Evolutionary conservation across 2,888 invertebrate species (phyloP), one percentile per base, ranked within the genome.

Genomic region (Cheilosia scutellata): DNA sequence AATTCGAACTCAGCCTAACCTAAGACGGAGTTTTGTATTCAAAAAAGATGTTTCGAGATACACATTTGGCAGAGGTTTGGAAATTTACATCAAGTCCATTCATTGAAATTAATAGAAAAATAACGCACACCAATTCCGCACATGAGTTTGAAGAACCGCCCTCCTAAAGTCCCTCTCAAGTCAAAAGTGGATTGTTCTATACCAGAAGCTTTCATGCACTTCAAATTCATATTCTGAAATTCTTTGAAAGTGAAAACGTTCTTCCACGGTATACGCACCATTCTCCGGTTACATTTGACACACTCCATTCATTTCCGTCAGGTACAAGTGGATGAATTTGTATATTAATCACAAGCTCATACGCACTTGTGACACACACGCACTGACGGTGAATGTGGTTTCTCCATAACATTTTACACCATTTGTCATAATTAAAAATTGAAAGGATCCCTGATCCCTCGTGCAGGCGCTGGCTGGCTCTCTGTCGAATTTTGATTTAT

Each of bases 361-460:
- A 33, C 47, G 57, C 51, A 70, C 13, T 51, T 7, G 37, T 20
- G 20, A 20, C 58, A 58, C 58, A 58, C 47, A 37, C 58, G 49
- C 25, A 74, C 37, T 11, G 4, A 2, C 9, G 13, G n/a, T n/a
- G 5, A 6, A 25, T 16, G 20, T 7, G 16, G 11, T 49, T 49
- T 4, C 57, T 58, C 72, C 63, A 20, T 25, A 33, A 51, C 47
- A 63, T 65, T 76, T 65, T 76, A 76, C 76, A 65, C 70, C 75
- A 71, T 80, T 75, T 70, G 84, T 84, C 75, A 84, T 84, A 80
- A 79, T 84, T 84, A 74, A 84, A 83, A 84, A 84, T 79, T 84
- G 42, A 84, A 79, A 49, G 42, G 51, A 79, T 70, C 51, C 47
- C 65, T 33, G 72, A 66, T 20, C 20, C 20, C 20, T 20, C 0